Percentiles rank a stretch among this genome's conserved stretches.
phyloP scores from a whole-genome alignment of 2,113 vertebrate species.

The Tympanuchus pallidicinctus region DNA sequence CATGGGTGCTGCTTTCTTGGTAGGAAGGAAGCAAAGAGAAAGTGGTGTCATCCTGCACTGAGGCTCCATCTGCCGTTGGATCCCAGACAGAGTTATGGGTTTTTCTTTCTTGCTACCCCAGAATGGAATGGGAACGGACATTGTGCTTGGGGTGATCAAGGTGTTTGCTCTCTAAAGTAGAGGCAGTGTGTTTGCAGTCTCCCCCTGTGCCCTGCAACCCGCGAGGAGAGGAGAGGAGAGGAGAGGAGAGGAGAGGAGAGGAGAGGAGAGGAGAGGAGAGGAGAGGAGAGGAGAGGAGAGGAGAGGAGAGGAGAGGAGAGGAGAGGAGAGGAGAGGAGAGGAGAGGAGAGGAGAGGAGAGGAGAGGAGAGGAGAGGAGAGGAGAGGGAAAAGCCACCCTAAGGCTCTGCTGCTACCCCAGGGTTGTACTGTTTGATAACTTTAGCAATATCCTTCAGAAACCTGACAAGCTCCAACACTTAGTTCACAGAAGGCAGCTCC shows the following conservation, averaged over 20 bases:
- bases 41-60: accelerated
- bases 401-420: background rate
- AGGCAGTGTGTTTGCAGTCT: accelerated
- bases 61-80: background rate
- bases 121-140: background rate
- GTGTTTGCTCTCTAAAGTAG: background rate
- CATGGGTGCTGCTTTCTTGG: accelerated
- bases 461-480: background rate
- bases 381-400: accelerated
- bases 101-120: background rate
- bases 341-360: too few relatives aligned
- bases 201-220: accelerated
- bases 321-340: too few relatives aligned
- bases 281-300: too few relatives aligned
- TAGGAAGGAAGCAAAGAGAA: background rate
- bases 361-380: background rate
- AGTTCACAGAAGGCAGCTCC: background rate
- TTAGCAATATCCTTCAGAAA: background rate
- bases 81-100: accelerated
- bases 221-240: too few relatives aligned
- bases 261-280: too few relatives aligned
- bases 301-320: too few relatives aligned
- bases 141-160: accelerated
- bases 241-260: too few relatives aligned
- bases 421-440: background rate